Evolutionary conservation across 2,113 vertebrate species (phyloP), one percentile per base, ranked within the genome.

Genomic region (Podarcis muralis): DNA sequence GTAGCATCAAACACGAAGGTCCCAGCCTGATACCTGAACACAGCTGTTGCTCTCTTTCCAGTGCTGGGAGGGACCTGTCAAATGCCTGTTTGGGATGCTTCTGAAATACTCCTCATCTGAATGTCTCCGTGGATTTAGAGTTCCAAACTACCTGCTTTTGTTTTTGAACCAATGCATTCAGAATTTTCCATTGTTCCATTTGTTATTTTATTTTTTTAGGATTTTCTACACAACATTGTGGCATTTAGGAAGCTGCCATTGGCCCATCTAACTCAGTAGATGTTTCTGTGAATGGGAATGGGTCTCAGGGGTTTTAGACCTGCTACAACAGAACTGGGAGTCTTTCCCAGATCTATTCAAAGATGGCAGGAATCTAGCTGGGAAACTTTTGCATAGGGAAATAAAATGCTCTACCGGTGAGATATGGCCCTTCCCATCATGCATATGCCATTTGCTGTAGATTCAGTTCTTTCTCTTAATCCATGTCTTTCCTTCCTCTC

Each of bases 1-100:
- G 57, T 83, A 76, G 37, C 71, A 88, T 88, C 57, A 76, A 66
- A 83, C 80, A 88, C 53, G 48, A 83, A 48, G 72, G 87, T 48
- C 79, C 59, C 71, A 76, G 87, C 59, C 57, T 23, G 37, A 82
- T 83, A 82, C 80, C 65, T 82, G 57, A 88, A 30, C 27, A 66
- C 80, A 88, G 71, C 71, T 83, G 80, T 35, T 76, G 59, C 13
- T 35, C 57, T 75, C 53, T 75, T 66, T 76, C 71, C 57, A 66
- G 8, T 75, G 57, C 69, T 76, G 57, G 71, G 35, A 88, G 69
- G 53, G 37, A 76, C 37, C 87, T 88, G 87, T 32, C n/a, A 75
- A 48, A 48, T 83, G 87, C 71, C 80, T 83, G 59, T 35, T 40
- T 25, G 57, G 37, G 25, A 48, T 62, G 80, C 25, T 88, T 43